Evolutionary conservation across 2,888 invertebrate species (phyloP).

Genomic region (Cosmia pyralina): DNA sequence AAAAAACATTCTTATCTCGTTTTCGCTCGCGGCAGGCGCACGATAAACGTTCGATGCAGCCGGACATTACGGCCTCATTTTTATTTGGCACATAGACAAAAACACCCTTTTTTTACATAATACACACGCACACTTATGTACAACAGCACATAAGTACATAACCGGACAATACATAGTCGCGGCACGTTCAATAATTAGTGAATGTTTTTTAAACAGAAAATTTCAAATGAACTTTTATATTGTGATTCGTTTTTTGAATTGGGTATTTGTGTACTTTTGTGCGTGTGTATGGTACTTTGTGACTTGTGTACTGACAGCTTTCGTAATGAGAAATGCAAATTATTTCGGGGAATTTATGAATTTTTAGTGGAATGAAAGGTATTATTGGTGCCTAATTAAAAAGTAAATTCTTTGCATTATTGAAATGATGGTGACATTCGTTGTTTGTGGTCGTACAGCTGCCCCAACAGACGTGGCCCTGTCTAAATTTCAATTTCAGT

Average conservation of each 20-base stretch:
- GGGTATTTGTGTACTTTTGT: conserved; percentile 70
- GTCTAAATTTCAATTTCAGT: too few relatives aligned
- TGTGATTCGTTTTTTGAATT: conserved; percentile 81
- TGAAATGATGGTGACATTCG: not conserved
- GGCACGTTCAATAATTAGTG: conserved; percentile 86
- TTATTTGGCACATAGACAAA: conserved; percentile 90
- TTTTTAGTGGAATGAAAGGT: not conserved
- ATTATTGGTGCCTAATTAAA: conserved; percentile 17
- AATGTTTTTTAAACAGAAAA: conserved; percentile 87
- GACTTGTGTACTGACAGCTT: conserved; percentile 41
- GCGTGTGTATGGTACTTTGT: conserved; percentile 13
- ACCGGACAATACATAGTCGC: conserved; percentile 77
- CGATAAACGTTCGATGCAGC: conserved; percentile 86
- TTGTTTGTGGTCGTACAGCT: not conserved
- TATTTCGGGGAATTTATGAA: conserved; percentile 26
- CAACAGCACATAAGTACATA: conserved; percentile 62
- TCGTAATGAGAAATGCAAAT: conserved; percentile 49
- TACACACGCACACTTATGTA: conserved; percentile 76
- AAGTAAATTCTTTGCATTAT: conserved; percentile 1
- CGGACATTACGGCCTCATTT: conserved; percentile 90
- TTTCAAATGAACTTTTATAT: conserved; percentile 88
- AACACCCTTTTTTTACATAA: conserved; percentile 87
- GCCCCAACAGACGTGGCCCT: too few relatives aligned
- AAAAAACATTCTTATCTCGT: conserved; percentile 67
- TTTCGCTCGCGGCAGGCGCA: conserved; percentile 66